These are phyloP conservation scores for Sebastes matsubarae DNA, from an alignment of 2,797 vertebrate species.

Conservation along the genomic window DNA sequence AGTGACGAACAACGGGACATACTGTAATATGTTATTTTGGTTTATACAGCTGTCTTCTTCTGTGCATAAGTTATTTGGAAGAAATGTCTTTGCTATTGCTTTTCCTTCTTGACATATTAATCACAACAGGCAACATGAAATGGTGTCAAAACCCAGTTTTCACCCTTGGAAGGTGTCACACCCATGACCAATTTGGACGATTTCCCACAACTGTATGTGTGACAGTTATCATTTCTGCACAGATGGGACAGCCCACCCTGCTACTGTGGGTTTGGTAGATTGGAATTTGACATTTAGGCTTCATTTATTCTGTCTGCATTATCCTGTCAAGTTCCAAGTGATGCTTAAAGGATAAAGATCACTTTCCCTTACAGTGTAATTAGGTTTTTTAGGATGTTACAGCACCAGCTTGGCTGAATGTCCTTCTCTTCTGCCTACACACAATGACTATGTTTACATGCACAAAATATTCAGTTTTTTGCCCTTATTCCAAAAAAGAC, in stretches of 20 bases:
- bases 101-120: not conserved
- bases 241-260: slow-evolving; percentile 58
- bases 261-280: slow-evolving; percentile 25
- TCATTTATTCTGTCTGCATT: not conserved
- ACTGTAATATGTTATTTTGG: not conserved
- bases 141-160: slow-evolving; percentile 16
- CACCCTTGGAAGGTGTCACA: slow-evolving; percentile 34
- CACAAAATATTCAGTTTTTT: no score
- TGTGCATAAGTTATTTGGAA: not conserved
- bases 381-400: not conserved
- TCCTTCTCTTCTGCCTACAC: not conserved
- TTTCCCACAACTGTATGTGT: slow-evolving; percentile 50
- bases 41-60: not conserved
- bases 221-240: slow-evolving; percentile 62
- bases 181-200: slow-evolving; percentile 37
- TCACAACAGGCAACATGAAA: not conserved
- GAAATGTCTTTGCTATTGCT: not conserved
- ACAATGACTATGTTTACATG: not conserved
- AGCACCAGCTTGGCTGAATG: not conserved
- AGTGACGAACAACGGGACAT: slow-evolving; percentile 4
- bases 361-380: not conserved
- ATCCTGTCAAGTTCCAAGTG: not conserved
- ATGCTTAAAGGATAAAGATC: not conserved
- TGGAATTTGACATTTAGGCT: slow-evolving; percentile 1
- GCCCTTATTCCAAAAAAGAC: no score